These are phyloP conservation scores for Sturnira hondurensis DNA, from an alignment of 2,113 vertebrate genomes.

Conservation along the genomic window DNA sequence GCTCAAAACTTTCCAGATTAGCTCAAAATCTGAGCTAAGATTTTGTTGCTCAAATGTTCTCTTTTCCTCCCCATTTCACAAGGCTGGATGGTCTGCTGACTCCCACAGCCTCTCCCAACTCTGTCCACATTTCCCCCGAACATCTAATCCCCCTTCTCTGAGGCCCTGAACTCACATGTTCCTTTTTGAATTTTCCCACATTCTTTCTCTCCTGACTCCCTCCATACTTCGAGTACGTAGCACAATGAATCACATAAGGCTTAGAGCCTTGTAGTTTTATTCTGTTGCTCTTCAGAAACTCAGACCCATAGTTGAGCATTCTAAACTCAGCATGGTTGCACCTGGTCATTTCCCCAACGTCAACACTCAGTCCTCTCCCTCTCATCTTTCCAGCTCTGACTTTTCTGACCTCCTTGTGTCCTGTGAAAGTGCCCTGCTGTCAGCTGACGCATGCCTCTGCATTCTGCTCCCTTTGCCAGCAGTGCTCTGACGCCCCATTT, in stretches of 20 bases:
- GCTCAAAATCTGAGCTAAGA: not conserved
- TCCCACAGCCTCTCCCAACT: not conserved
- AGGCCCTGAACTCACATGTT: not conserved
- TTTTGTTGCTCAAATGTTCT: not conserved
- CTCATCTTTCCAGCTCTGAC: not conserved
- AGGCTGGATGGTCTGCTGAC: not conserved
- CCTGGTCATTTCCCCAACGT: fast-evolving
- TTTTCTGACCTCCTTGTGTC: not conserved
- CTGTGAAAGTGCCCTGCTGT: not conserved
- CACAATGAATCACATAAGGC: not conserved
- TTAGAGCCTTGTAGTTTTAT: not conserved
- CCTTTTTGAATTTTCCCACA: not conserved
- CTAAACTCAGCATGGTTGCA: not conserved
- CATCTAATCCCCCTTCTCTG: not conserved
- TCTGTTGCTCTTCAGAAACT: not conserved
- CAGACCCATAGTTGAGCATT: not conserved
- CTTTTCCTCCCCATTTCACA: not conserved
- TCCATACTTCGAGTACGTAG: not conserved
- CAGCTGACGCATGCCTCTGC: fast-evolving
- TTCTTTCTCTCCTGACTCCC: not conserved
- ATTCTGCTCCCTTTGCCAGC: not conserved
- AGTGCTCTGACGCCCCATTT: not conserved
- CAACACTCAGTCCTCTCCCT: not conserved
- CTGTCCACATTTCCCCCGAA: not conserved
- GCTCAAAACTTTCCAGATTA: not conserved